These are phyloP conservation scores for Moxostoma hubbsi DNA, from an alignment of 2,797 vertebrate species.

Conservation along the genomic window DNA sequence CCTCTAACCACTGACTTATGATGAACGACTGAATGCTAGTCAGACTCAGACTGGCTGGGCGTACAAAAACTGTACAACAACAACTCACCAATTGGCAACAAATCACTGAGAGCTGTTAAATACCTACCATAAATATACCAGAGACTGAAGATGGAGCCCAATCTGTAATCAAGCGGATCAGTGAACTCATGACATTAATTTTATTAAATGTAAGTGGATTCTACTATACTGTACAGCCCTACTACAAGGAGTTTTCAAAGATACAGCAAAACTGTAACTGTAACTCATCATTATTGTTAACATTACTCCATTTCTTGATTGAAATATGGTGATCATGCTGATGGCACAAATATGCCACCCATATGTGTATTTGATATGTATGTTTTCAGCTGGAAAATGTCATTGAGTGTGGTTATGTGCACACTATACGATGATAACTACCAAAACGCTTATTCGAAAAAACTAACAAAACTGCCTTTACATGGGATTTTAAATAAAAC, in stretches of 20 bases:
- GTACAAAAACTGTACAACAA: slow-evolving; percentile 36
- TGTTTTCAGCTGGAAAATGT: too few relatives aligned
- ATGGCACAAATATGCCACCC: too few relatives aligned
- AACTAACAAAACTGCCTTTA: too few relatives aligned
- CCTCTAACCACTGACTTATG: slow-evolving; percentile 21
- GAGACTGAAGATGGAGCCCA: slow-evolving; percentile 11
- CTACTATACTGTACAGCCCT: not conserved
- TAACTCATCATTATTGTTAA: not conserved
- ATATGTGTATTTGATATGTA: too few relatives aligned
- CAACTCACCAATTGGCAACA: slow-evolving; percentile 18
- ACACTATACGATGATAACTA: too few relatives aligned
- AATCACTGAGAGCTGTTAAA: slow-evolving; percentile 38
- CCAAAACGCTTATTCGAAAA: too few relatives aligned
- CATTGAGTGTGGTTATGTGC: too few relatives aligned
- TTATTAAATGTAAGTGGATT: not conserved
- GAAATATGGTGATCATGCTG: not conserved
- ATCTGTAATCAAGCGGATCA: not conserved
- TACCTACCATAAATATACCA: slow-evolving; percentile 34
- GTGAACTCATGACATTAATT: slow-evolving; percentile 14
- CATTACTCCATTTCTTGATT: not conserved
- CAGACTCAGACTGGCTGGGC: slow-evolving; percentile 27
- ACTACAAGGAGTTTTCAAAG: not conserved
- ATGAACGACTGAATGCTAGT: slow-evolving; percentile 18
- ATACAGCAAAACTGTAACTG: not conserved
- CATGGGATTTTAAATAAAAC: too few relatives aligned